Evolutionary conservation across 2,797 vertebrate species (phyloP), one percentile per base, ranked within the genome.

Genomic region (Halcyon chelicuti): DNA sequence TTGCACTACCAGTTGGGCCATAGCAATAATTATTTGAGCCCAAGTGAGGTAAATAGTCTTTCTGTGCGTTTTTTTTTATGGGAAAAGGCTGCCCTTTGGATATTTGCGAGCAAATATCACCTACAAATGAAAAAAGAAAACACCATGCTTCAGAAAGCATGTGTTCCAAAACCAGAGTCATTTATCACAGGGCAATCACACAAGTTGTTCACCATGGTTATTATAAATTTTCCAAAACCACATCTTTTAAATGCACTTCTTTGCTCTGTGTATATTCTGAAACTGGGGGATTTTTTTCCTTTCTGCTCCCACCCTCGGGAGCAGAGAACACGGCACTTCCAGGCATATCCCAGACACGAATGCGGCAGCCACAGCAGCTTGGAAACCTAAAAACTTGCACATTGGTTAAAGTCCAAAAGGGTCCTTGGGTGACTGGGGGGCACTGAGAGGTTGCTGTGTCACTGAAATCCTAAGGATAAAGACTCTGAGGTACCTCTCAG

Each of bases 311-410:
- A 46, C 16, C 14, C 29, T 73, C 4, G 0, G 52, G 13, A 75
- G 23, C 1, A 0, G 58, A 54, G 37, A 67, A 37, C 40, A 44
- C 7, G 12, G 9, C 23, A 12, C 31, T 74, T 77, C 44, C 65
- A 86, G 58, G 9, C 23, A 29, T 12, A 18, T 57, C 22, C 39
- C 76, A 86, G 29, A 52, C n/a, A 70, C 17, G 13, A 21, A 28
- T 3, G 5, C 0, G 0, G 37, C 35, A 76, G n/a, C 35, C 3
- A 0, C 5, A 12, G 9, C 42, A 60, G 26, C 29, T 12, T 3
- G 5, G 40, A 91, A 78, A 68, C 60, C 60, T 68, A 44, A 79
- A 84, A 74, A 12, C 7, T 39, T 80, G 4, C 17, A 61, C 28
- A 11, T 2, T 68, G 39, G 14, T 61, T 85, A 42, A 68, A 71